These are phyloP conservation scores for Hafferia zeledoni DNA, from an alignment of 2,797 vertebrate genomes.

Conservation along the genomic window DNA sequence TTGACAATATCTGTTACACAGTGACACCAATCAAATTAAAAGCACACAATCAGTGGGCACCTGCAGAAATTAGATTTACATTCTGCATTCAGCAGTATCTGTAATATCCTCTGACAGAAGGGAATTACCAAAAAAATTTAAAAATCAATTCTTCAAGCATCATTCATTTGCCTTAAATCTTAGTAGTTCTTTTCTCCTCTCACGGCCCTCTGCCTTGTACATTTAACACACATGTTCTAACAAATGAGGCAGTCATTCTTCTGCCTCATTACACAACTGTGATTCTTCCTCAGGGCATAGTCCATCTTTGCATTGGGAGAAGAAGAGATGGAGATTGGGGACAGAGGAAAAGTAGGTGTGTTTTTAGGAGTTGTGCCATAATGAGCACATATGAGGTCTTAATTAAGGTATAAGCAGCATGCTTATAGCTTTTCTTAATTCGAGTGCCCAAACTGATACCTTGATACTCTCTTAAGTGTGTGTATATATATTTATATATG, in stretches of 20 bases:
- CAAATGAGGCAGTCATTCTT: constrained; percentile 56
- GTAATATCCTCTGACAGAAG: neutral
- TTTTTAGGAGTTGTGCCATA: neutral
- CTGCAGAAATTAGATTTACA: neutral
- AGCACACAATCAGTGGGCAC: neutral
- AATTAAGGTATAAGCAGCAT: neutral
- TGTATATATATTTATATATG: neutral
- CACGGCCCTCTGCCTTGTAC: neutral
- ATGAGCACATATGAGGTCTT: neutral
- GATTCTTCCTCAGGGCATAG: constrained; percentile 33
- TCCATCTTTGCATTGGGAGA: constrained; percentile 3
- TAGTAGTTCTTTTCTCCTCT: constrained; percentile 9
- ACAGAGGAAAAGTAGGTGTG: neutral
- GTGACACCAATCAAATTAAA: neutral
- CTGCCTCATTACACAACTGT: constrained; percentile 41
- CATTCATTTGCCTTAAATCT: neutral
- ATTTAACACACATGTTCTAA: constrained; percentile 33
- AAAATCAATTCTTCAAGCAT: neutral
- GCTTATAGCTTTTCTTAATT: neutral
- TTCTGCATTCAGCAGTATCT: neutral
- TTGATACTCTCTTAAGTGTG: neutral
- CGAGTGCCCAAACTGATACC: neutral
- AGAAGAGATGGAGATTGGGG: neutral
- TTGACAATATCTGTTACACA: neutral
- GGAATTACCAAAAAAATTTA: neutral